Percentiles rank a stretch among this genome's conserved stretches.
These are phyloP conservation scores for Leptosomus discolor DNA, from an alignment of 2,113 vertebrate species.

Conservation along the genomic window DNA sequence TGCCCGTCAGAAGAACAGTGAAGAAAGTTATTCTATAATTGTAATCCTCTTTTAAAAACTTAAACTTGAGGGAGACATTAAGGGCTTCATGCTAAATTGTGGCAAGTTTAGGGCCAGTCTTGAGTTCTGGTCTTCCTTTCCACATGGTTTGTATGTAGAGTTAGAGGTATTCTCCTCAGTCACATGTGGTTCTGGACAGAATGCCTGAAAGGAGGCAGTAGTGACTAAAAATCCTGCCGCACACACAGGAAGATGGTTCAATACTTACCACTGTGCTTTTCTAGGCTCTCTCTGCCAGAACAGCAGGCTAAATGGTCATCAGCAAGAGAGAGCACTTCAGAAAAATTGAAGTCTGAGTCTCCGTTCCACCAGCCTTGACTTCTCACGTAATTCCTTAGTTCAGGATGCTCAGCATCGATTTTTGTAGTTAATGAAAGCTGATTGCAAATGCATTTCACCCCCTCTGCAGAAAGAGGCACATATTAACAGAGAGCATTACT, in stretches of 20 bases:
- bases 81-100: neutral
- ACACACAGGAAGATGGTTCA: neutral
- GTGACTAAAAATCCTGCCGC: neutral
- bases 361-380: conserved; percentile 81
- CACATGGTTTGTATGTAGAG: neutral
- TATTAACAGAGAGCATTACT: neutral
- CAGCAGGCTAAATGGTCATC: conserved; percentile 66
- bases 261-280: conserved; percentile 76
- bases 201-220: neutral
- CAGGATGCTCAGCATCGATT: conserved; percentile 78
- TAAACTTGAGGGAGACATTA: neutral
- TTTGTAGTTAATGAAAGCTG: conserved; percentile 78
- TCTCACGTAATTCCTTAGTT: conserved; percentile 74
- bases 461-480: conserved; percentile 67
- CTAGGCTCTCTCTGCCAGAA: conserved; percentile 71
- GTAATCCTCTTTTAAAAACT: neutral
- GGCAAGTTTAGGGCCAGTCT: neutral
- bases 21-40: neutral
- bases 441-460: conserved; percentile 76
- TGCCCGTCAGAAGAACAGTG: neutral
- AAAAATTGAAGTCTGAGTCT: conserved; percentile 80
- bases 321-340: conserved; percentile 74
- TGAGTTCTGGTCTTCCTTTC: neutral
- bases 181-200: neutral
- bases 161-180: neutral